A percentile compares a stretch with the other conserved stretches of the same genome.
phyloP scores from a whole-genome alignment of 2,888 invertebrate genomes.

The Agrotis ipsilon region DNA sequence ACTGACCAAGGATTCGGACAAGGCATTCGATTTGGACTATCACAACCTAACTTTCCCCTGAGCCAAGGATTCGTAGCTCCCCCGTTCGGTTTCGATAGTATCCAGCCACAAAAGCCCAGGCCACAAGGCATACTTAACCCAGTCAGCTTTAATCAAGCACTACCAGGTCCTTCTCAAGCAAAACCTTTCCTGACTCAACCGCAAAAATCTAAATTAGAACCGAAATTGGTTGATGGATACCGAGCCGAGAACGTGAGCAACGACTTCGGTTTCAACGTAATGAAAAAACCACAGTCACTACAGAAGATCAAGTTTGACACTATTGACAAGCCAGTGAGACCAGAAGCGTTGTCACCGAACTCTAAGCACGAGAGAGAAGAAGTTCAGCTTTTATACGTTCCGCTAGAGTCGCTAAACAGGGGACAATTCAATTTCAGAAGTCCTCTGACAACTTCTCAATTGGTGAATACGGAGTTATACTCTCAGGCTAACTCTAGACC shows the following conservation, averaged over 20 bases:
- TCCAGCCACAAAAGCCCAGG: slow-evolving; percentile 77
- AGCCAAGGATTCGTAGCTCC: slow-evolving; percentile 85
- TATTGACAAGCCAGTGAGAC: slow-evolving; percentile 76
- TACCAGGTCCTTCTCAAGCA: slow-evolving; percentile 67
- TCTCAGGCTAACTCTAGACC: slow-evolving; percentile 76
- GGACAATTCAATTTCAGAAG: slow-evolving; percentile 85
- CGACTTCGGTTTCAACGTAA: slow-evolving; percentile 67
- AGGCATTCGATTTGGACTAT: slow-evolving; percentile 83
- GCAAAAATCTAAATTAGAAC: slow-evolving; percentile 75
- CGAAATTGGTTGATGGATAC: slow-evolving; percentile 86
- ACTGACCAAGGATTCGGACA: slow-evolving; percentile 87
- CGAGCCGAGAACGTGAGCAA: slow-evolving; percentile 80
- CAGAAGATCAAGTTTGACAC: slow-evolving; percentile 85
- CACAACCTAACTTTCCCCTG: slow-evolving; percentile 83
- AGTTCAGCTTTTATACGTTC: slow-evolving; percentile 95
- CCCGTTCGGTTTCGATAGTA: slow-evolving; percentile 79
- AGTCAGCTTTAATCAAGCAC: slow-evolving; percentile 74
- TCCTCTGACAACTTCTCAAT: slow-evolving; percentile 75
- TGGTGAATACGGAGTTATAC: slow-evolving; percentile 79
- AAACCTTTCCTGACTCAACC: slow-evolving; percentile 77
- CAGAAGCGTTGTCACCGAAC: slow-evolving; percentile 71
- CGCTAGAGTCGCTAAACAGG: slow-evolving; percentile 93
- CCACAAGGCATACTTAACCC: slow-evolving; percentile 73
- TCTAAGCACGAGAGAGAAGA: slow-evolving; percentile 91
- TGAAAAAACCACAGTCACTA: slow-evolving; percentile 80